Conservation (phyloP, 2,888 invertebrate species). For the Meloe dianella region DNA sequence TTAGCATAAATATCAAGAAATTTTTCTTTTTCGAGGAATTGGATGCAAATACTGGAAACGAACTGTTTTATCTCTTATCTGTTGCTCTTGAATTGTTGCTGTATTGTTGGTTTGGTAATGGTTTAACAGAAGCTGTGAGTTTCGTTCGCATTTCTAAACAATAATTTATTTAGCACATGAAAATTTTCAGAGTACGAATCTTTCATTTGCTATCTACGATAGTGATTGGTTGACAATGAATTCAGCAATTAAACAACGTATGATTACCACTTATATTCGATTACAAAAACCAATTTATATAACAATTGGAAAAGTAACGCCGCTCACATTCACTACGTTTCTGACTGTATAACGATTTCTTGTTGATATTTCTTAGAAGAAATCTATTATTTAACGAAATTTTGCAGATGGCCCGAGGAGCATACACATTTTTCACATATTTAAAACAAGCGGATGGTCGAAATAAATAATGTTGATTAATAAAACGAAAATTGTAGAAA, state of each 20-base stretch:
- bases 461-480: background rate
- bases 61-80: conserved; percentile 32
- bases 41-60: conserved; percentile 31
- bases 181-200: conserved; percentile 29
- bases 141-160: too few species aligned
- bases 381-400: too few species aligned
- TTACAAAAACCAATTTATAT: conserved; percentile 37
- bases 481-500: too few species aligned
- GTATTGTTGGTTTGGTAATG: conserved; percentile 38
- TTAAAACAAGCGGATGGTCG: conserved; percentile 28
- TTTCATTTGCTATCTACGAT: conserved; percentile 31
- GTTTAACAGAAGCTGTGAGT: conserved; percentile 35
- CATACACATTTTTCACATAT: conserved; percentile 36
- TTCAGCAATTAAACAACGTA: conserved; percentile 29
- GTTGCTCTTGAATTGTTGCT: conserved; percentile 33
- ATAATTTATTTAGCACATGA: background rate
- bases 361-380: too few species aligned
- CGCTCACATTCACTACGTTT: conserved; percentile 34
- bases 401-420: conserved; percentile 25
- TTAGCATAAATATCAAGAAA: too few species aligned
- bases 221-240: conserved; percentile 35
- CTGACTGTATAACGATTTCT: conserved; percentile 7
- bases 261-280: conserved; percentile 37
- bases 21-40: conserved; percentile 22
- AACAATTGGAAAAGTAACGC: conserved; percentile 40